Evolutionary conservation across 2,797 vertebrate species (phyloP).

Genomic region (Micropoecilia bifurca): DNA sequence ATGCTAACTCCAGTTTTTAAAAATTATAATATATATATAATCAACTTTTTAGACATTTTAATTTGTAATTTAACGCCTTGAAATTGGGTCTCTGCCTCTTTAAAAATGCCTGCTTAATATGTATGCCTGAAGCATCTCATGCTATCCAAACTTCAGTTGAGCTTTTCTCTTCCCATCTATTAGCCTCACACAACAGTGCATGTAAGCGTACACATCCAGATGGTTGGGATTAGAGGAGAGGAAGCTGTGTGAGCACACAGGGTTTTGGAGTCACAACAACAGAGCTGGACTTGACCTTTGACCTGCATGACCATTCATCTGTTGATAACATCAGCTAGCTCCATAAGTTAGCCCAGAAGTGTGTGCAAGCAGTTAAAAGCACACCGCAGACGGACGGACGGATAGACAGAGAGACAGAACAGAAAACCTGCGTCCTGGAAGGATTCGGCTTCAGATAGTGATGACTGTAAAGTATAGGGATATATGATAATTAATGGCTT

Average conservation of each 20-base stretch:
- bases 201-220: conserved; percentile 49
- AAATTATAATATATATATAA: no score
- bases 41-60: no score
- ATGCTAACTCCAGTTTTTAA: no score
- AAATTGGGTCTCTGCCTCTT: no score
- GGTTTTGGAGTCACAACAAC: conserved; percentile 73
- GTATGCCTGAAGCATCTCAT: no score
- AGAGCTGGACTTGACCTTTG: conserved; percentile 73
- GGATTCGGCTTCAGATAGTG: conserved; percentile 49
- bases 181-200: conserved; percentile 43
- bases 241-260: conserved; percentile 61
- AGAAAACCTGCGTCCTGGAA: conserved; percentile 31
- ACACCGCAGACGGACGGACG: conserved; percentile 13
- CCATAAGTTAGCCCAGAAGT: conserved; percentile 40
- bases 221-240: conserved; percentile 68
- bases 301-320: conserved; percentile 67
- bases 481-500: conserved; percentile 76
- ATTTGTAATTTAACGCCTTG: no score
- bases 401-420: conserved; percentile 3
- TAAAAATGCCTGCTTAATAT: no score
- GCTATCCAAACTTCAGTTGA: conserved; percentile 17
- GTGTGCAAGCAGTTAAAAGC: conserved; percentile 51
- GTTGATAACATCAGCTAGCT: conserved; percentile 69
- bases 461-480: conserved; percentile 61
- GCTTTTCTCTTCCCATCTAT: conserved; percentile 30